Percentiles rank a stretch among this genome's conserved stretches.
Evolutionary conservation across 2,797 vertebrate species (phyloP).

Genomic region (Tauraco hartlaubi): DNA sequence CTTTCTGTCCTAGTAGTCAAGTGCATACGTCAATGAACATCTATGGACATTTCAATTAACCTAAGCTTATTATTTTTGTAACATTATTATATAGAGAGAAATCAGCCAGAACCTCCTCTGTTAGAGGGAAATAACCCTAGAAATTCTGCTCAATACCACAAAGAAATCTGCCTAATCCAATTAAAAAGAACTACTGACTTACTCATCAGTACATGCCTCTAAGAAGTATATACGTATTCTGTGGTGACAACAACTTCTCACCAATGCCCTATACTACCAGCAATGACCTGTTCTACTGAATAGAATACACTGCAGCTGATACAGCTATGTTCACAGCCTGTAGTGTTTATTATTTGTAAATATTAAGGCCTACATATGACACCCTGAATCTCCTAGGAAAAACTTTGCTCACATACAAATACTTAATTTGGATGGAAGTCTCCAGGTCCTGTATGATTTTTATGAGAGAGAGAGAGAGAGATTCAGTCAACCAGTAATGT

Average conservation of each 20-base stretch:
- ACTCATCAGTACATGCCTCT: background rate
- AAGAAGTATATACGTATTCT: background rate
- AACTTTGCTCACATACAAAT: background rate
- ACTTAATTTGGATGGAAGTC: background rate
- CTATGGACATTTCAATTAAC: background rate
- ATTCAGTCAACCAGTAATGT: background rate
- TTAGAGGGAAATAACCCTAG: background rate
- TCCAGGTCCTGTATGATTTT: background rate
- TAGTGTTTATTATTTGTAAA: background rate
- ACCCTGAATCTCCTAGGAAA: background rate
- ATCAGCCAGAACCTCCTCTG: background rate
- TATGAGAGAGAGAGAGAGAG: background rate
- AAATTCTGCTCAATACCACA: background rate
- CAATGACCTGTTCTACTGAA: background rate
- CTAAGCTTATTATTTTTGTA: background rate
- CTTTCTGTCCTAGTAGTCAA: background rate
- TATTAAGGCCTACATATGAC: background rate
- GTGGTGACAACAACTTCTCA: background rate
- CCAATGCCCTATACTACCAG: background rate
- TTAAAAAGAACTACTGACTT: background rate
- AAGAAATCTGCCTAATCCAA: background rate
- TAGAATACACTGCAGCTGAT: background rate
- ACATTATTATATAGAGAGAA: background rate
- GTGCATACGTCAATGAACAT: background rate
- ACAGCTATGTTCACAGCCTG: background rate